Evolutionary conservation across 2,113 vertebrate species (phyloP), one percentile per base, ranked within the genome.

Genomic region (Nettapus auritus): DNA sequence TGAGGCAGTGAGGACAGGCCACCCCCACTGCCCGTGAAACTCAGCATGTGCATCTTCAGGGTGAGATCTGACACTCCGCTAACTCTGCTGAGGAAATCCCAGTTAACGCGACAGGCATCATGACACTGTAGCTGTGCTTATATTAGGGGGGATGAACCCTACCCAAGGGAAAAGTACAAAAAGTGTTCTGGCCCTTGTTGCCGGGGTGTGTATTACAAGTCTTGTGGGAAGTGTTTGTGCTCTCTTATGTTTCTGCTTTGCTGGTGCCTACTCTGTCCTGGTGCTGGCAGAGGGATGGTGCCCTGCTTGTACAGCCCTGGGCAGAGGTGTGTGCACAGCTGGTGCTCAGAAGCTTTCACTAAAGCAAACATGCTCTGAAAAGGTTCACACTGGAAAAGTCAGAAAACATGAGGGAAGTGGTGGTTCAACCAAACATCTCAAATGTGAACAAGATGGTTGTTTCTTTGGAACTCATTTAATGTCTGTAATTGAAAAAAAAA

Each of bases 311-410:
- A 3, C 26, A 31, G 73, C 1, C 0, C 38, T 17, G 57, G 33
- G 46, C 42, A 50, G 38, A 55, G 26, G 7, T 29, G 19, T 29
- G 57, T 22, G 52, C 11, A 38, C 3, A 44, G 31, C 10, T 55
- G 14, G 20, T 48, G 44, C 48, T 73, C 63, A 11, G 53, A 40
- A 69, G 10, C 13, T n/a, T 68, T 56, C 60, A 19, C 12, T 25
- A 18, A 34, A 67, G 31, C 11, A 31, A 9, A 4, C 5, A 3
- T 9, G 23, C 46, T 31, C 34, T 52, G 42, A 9, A 23, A 73
- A 63, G 1, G 2, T 50, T 76, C 0, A 0, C 9, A 2, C 2
- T 40, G 63, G 53, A 59, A 76, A 77, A 69, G 15, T 11, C 4
- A 34, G 21, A 64, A 59, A 69, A 40, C 2, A 55, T 50, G 42